A percentile compares a stretch with the other conserved stretches of the same genome.
phyloP scores from a whole-genome alignment of 2,113 vertebrate species.

The Cercopithecus mona region DNA sequence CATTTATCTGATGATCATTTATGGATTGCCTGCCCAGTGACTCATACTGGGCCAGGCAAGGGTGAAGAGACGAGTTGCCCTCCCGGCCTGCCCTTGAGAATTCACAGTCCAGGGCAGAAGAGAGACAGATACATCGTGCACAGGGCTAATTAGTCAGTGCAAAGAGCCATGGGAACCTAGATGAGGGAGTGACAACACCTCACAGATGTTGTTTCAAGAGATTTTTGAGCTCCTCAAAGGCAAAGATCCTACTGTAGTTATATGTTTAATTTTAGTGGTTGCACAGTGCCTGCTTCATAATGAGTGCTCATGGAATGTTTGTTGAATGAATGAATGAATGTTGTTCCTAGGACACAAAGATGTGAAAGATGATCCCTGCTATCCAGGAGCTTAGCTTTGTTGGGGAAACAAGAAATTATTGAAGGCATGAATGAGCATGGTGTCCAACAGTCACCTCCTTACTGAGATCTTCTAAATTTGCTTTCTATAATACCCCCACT shows the following conservation, averaged over 20 bases:
- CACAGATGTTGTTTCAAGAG: not conserved
- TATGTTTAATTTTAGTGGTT: not conserved
- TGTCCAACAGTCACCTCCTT: not conserved
- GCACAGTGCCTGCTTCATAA: not conserved
- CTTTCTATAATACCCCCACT: not conserved
- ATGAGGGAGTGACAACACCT: not conserved
- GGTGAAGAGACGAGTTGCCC: not conserved
- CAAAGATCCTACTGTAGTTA: not conserved
- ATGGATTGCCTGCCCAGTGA: not conserved
- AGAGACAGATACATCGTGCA: not conserved
- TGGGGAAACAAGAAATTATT: not conserved
- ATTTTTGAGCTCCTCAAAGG: not conserved
- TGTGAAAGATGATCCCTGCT: not conserved
- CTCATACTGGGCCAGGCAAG: not conserved
- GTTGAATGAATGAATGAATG: not conserved
- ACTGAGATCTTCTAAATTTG: not conserved
- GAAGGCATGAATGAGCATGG: not conserved
- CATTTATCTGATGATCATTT: too few relatives aligned
- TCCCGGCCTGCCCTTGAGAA: not conserved
- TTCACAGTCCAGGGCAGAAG: not conserved
- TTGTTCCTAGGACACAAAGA: not conserved
- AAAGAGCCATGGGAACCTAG: not conserved
- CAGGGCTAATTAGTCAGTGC: not conserved
- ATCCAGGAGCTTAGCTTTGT: not conserved
- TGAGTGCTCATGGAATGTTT: not conserved